Conservation (phyloP, 2,888 invertebrate species). For the Troglohyphantes excavatus region DNA sequence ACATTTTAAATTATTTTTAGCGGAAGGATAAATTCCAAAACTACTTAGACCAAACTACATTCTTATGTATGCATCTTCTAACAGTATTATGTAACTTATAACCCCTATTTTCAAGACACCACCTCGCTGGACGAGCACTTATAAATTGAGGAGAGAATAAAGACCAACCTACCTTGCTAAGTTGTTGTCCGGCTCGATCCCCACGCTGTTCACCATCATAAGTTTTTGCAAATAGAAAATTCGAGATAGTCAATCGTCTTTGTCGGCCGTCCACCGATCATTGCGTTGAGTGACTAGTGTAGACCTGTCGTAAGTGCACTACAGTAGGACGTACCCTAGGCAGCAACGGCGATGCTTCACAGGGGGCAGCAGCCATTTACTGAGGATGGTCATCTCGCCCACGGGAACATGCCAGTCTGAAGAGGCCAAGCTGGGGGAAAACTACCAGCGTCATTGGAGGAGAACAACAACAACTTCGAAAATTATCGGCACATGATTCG, state of each 20-base stretch:
- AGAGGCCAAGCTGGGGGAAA: conserved; percentile 20
- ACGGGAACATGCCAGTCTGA: conserved; percentile 39
- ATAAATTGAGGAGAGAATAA: not conserved
- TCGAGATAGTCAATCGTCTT: conserved; percentile 48
- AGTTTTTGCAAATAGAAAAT: conserved; percentile 32
- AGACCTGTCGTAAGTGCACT: conserved; percentile 69
- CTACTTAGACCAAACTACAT: no score
- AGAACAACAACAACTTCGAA: conserved; percentile 24
- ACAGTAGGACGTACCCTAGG: conserved; percentile 69
- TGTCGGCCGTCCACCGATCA: conserved; percentile 52
- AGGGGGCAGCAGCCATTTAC: conserved; percentile 74
- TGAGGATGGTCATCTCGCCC: conserved; percentile 64
- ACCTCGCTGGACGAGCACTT: no score
- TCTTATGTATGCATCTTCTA: no score
- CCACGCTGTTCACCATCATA: conserved; percentile 54
- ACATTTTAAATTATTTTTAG: no score
- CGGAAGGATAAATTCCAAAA: no score
- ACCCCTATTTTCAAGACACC: no score
- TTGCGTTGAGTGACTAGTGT: conserved; percentile 40
- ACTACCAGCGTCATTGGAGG: conserved; percentile 68
- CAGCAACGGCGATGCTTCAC: conserved; percentile 68
- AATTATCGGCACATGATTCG: conserved; percentile 55
- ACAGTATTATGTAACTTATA: no score
- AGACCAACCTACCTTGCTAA: conserved; percentile 60
- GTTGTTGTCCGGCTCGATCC: conserved; percentile 55